Percentiles rank a stretch among this genome's conserved stretches.
These are phyloP conservation scores for Phoxinus dragarum DNA, from an alignment of 2,797 vertebrate genomes.

Conservation along the genomic window DNA sequence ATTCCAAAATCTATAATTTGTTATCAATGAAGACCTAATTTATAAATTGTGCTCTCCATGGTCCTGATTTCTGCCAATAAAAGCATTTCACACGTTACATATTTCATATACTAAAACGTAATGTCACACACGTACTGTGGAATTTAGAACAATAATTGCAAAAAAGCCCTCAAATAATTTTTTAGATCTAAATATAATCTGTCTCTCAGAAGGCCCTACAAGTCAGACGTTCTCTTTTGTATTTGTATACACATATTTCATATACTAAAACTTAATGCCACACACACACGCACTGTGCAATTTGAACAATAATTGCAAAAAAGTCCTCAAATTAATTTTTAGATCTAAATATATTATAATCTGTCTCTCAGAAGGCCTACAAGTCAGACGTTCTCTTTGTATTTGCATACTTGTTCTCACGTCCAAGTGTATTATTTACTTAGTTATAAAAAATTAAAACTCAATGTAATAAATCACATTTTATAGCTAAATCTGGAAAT, in stretches of 20 bases:
- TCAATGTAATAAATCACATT: background rate
- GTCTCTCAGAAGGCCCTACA: background rate
- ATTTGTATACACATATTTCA: background rate
- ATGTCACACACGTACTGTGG: too few species aligned
- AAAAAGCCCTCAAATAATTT: background rate
- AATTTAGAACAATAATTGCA: background rate
- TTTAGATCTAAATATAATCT: background rate
- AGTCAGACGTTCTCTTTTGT: background rate
- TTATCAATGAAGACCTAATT: background rate
- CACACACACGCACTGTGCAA: background rate
- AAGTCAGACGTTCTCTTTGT: background rate
- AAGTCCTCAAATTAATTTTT: background rate
- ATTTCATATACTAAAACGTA: background rate
- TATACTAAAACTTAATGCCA: background rate
- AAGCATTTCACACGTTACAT: background rate
- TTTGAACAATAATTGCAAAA: background rate
- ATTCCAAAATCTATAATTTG: background rate
- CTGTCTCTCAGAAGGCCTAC: background rate
- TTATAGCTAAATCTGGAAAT: background rate
- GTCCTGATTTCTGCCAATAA: slow-evolving; percentile 22
- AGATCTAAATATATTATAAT: background rate
- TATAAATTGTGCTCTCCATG: slow-evolving; percentile 16
- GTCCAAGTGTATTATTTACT: background rate
- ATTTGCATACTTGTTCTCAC: too few species aligned
- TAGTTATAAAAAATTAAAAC: background rate